phyloP scores from a whole-genome alignment of 2,888 invertebrate genomes.

The Eurois occulta region DNA sequence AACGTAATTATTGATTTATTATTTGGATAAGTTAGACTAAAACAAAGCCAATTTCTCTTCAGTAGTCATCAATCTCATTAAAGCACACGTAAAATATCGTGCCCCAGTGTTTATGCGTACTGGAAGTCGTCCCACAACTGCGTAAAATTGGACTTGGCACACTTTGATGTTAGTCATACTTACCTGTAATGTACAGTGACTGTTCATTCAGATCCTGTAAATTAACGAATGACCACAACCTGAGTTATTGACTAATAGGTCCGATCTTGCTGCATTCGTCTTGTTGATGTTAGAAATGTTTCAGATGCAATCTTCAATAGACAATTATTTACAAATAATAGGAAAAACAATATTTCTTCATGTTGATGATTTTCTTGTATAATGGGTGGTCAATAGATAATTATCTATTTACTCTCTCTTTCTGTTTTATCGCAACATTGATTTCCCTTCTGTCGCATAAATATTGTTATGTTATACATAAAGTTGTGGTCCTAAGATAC shows the following conservation, averaged over 20 bases:
- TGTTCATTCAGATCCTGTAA: slow-evolving; percentile 50
- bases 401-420: not conserved
- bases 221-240: slow-evolving; percentile 14
- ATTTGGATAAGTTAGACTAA: slow-evolving; percentile 16
- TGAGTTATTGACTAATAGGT: slow-evolving; percentile 8
- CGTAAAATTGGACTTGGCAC: slow-evolving; percentile 76
- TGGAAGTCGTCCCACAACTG: slow-evolving; percentile 57
- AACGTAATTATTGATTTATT: slow-evolving; percentile 10
- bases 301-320: not conserved
- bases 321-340: not conserved
- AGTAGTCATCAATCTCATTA: slow-evolving; percentile 11
- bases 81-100: slow-evolving; percentile 29
- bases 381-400: not conserved
- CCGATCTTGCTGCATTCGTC: slow-evolving; percentile 6
- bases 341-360: not conserved
- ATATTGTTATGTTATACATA: not conserved
- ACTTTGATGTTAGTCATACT: slow-evolving; percentile 68
- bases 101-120: slow-evolving; percentile 32
- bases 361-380: not conserved
- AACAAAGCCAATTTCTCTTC: slow-evolving; percentile 18
- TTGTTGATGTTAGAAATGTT: not conserved
- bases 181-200: slow-evolving; percentile 53
- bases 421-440: not conserved
- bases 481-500: not conserved
- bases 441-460: not conserved